These are phyloP conservation scores for Cerceris ruficornis DNA, from an alignment of 2,888 invertebrate genomes.

Conservation along the genomic window DNA sequence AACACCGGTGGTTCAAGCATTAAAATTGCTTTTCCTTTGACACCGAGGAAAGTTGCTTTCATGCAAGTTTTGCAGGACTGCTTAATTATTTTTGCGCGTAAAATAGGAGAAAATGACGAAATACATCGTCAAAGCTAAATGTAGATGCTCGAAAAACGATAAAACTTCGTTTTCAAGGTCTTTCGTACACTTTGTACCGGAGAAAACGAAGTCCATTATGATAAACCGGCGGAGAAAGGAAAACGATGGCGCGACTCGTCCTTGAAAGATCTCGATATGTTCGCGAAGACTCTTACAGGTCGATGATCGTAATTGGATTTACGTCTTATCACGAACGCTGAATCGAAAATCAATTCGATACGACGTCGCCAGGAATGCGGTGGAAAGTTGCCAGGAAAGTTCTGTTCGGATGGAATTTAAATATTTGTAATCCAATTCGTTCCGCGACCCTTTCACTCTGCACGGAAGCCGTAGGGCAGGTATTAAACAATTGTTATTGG, in stretches of 20 bases:
- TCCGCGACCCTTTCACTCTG: not conserved
- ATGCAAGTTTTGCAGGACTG: too few relatives aligned
- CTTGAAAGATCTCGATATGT: slow-evolving; percentile 5
- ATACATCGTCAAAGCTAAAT: too few relatives aligned
- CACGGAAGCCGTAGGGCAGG: not conserved
- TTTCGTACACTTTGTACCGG: not conserved
- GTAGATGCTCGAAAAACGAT: too few relatives aligned
- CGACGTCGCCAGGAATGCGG: slow-evolving; percentile 8
- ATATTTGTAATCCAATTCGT: slow-evolving; percentile 5
- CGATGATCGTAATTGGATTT: slow-evolving; percentile 64
- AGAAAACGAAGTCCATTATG: slow-evolving; percentile 1
- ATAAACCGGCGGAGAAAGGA: not conserved
- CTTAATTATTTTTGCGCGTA: too few relatives aligned
- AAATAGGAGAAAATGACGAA: too few relatives aligned
- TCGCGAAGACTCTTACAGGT: slow-evolving; percentile 18
- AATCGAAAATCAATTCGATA: slow-evolving; percentile 35
- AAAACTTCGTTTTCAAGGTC: not conserved
- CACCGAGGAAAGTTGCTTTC: too few relatives aligned
- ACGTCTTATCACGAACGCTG: slow-evolving; percentile 15
- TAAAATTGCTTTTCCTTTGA: too few relatives aligned
- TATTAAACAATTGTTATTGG: not conserved
- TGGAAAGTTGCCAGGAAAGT: not conserved
- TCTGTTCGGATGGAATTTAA: not conserved
- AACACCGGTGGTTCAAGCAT: too few relatives aligned
- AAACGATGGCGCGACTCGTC: slow-evolving; percentile 14